Percentiles rank a stretch among this genome's conserved stretches.
Evolutionary conservation across 2,888 invertebrate species (phyloP).

Genomic region (Arctia plantaginis): DNA sequence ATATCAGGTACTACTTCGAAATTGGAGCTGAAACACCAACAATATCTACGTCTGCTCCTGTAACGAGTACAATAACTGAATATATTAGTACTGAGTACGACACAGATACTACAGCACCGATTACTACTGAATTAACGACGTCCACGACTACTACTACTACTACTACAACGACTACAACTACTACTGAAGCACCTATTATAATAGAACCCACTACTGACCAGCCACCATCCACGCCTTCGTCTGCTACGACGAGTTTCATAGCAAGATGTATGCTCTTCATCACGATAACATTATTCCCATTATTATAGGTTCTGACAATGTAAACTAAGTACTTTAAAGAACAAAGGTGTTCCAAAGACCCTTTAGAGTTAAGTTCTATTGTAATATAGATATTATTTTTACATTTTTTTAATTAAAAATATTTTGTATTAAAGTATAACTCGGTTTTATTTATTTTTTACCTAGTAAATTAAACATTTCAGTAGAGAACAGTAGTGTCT

Average conservation of each 20-base stretch:
- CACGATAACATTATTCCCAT: not conserved
- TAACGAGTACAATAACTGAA: no score
- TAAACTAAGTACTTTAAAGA: not conserved
- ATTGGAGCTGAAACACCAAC: conserved; percentile 14
- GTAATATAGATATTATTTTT: not conserved
- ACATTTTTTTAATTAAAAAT: not conserved
- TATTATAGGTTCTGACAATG: not conserved
- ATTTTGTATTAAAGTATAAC: not conserved
- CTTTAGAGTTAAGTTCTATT: not conserved
- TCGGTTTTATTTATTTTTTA: not conserved
- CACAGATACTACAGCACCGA: conserved; percentile 11
- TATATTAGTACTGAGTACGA: no score
- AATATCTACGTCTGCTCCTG: conserved; percentile 42
- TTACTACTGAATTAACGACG: not conserved
- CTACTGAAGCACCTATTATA: not conserved
- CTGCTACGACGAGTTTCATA: conserved; percentile 59
- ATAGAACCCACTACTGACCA: not conserved
- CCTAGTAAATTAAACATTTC: not conserved
- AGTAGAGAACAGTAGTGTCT: not conserved
- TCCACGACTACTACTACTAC: not conserved
- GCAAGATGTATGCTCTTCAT: conserved; percentile 57
- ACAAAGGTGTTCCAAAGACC: not conserved
- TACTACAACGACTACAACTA: not conserved
- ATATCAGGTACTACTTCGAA: conserved; percentile 64
- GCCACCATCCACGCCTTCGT: conserved; percentile 60